Evolutionary conservation across 2,888 invertebrate species (phyloP).

Genomic region (Hymenopus coronatus): DNA sequence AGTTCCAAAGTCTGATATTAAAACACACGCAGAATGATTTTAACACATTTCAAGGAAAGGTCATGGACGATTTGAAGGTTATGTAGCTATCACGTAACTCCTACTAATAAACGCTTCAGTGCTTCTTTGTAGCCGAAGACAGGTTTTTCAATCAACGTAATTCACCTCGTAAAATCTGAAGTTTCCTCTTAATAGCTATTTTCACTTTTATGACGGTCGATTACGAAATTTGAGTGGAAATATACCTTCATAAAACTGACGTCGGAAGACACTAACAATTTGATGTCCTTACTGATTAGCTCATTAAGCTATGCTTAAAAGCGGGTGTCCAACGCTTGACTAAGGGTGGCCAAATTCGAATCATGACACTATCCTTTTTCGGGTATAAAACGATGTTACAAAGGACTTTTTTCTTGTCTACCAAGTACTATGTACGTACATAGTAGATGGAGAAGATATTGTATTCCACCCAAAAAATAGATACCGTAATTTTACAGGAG

Average conservation of each 20-base stretch:
- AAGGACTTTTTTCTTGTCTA: too few species aligned
- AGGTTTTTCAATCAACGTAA: background rate
- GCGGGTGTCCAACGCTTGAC: background rate
- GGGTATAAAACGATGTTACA: too few species aligned
- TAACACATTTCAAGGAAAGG: too few species aligned
- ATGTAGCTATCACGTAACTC: too few species aligned
- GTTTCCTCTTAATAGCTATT: background rate
- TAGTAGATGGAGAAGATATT: too few species aligned
- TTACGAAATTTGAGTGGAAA: background rate
- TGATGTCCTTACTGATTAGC: background rate
- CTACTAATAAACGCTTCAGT: background rate
- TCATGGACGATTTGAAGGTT: too few species aligned
- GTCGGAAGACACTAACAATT: background rate
- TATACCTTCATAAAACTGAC: background rate
- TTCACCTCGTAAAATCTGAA: background rate
- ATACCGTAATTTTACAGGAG: too few species aligned
- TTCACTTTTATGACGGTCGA: background rate
- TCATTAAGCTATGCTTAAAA: background rate
- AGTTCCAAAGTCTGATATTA: too few species aligned
- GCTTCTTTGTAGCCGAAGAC: background rate
- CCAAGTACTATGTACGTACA: too few species aligned
- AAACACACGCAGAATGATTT: too few species aligned
- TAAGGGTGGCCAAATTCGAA: background rate
- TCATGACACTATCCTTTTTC: too few species aligned
- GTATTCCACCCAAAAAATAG: too few species aligned